Conservation (phyloP, 1,140 invertebrate species). For the Drosophila ogumai region DNA sequence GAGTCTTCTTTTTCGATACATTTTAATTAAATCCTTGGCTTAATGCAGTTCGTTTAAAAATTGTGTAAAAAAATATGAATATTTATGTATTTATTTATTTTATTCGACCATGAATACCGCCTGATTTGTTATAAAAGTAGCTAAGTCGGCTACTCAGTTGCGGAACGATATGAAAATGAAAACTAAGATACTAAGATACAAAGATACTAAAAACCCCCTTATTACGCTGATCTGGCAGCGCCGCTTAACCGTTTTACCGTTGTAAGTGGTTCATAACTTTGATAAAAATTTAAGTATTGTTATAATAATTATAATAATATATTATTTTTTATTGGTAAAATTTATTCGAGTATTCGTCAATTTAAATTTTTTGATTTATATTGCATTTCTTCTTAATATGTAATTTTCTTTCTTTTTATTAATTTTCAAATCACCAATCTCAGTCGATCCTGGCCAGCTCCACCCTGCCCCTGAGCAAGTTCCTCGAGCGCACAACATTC, state of each 20-base stretch:
- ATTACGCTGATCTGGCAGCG: constrained; percentile 14
- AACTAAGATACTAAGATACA: constrained; percentile 1
- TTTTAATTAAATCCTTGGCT: too few species aligned
- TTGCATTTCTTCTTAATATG: too few species aligned
- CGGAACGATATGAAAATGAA: not conserved
- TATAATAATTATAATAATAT: too few species aligned
- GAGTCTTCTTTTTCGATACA: not conserved
- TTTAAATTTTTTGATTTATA: not conserved
- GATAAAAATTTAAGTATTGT: not conserved
- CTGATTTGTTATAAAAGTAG: not conserved
- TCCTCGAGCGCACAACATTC: constrained; percentile 63
- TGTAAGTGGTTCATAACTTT: not conserved
- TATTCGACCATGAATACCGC: not conserved
- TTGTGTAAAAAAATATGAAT: not conserved
- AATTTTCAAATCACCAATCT: not conserved
- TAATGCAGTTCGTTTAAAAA: not conserved
- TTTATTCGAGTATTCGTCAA: not conserved
- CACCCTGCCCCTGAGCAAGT: constrained; percentile 40
- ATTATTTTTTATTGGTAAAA: not conserved
- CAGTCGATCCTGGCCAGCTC: constrained; percentile 60
- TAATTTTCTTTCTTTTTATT: too few species aligned
- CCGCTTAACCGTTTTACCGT: not conserved
- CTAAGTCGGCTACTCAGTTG: too few species aligned
- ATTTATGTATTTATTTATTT: too few species aligned
- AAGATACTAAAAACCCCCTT: not conserved